phyloP scores from a whole-genome alignment of 2,888 invertebrate species.

The Xanthorhoe designata region DNA sequence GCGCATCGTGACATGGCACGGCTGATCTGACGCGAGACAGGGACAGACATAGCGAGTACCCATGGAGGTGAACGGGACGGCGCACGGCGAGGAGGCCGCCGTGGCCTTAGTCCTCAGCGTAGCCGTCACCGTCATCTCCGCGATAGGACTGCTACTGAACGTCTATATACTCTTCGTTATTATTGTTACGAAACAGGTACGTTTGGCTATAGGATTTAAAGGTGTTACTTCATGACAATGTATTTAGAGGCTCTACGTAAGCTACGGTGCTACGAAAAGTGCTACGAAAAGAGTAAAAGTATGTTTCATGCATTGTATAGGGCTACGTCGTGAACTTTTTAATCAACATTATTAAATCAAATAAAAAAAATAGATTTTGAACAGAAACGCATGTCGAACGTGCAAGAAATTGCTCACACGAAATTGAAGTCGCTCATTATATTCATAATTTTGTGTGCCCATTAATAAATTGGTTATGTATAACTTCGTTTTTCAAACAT shows the following conservation, averaged over 20 bases:
- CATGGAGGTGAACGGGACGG: conserved; percentile 81
- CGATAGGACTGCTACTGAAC: conserved; percentile 90
- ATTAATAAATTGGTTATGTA: too few species aligned
- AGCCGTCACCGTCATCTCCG: conserved; percentile 88
- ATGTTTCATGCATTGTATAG: background rate
- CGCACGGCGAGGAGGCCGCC: conserved; percentile 83
- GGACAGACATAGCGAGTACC: conserved; percentile 55
- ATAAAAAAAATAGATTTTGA: too few species aligned
- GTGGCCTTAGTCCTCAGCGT: conserved; percentile 88
- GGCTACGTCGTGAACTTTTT: too few species aligned
- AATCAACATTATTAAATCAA: too few species aligned
- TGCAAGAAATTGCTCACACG: too few species aligned
- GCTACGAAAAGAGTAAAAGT: conserved; percentile 15
- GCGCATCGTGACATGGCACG: conserved; percentile 54
- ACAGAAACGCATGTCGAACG: too few species aligned
- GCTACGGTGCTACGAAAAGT: conserved; percentile 28
- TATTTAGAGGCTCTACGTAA: conserved; percentile 18
- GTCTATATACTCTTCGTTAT: conserved; percentile 90
- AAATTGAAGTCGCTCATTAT: too few species aligned
- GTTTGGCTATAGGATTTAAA: background rate
- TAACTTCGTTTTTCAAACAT: too few species aligned
- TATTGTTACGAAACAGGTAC: conserved; percentile 89
- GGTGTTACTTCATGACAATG: background rate
- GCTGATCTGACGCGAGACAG: conserved; percentile 56
- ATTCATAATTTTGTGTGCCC: too few species aligned